These are phyloP conservation scores for Apamea epomidion DNA, from an alignment of 2,888 invertebrate species.

Conservation along the genomic window DNA sequence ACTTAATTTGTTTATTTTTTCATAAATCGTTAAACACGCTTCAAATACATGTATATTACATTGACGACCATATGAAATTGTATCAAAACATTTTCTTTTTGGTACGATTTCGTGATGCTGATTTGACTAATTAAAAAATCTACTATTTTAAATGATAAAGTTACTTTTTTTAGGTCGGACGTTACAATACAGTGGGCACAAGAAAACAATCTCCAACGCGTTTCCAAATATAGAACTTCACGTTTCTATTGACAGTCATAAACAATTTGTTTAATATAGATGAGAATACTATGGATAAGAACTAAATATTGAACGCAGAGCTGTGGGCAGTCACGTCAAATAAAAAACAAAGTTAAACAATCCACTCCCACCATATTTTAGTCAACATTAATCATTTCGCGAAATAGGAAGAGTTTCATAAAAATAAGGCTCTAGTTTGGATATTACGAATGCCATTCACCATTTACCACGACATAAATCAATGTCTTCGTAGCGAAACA, in stretches of 20 bases:
- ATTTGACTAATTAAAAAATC: no score
- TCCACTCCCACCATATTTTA: constrained; percentile 23
- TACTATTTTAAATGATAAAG: no score
- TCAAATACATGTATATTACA: no score
- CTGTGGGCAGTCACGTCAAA: not conserved
- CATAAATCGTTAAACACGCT: no score
- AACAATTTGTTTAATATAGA: not conserved
- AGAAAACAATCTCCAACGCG: no score
- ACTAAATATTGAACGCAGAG: not conserved
- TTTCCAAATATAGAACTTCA: not conserved
- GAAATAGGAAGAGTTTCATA: constrained; percentile 10
- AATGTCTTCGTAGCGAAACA: constrained; percentile 28
- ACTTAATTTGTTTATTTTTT: no score
- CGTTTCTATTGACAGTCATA: no score
- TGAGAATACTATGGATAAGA: not conserved
- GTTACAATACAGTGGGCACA: no score
- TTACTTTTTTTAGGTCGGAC: no score
- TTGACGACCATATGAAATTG: no score
- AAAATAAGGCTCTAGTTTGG: constrained; percentile 31
- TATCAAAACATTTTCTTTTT: no score
- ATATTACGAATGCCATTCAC: constrained; percentile 20
- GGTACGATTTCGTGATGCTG: no score
- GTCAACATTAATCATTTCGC: constrained; percentile 39
- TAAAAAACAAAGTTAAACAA: not conserved
- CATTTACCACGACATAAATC: constrained; percentile 40